Base-by-base conservation (phyloP, 1,140 invertebrate genomes). In the Pseudomyrmex flavicornis region DNA sequence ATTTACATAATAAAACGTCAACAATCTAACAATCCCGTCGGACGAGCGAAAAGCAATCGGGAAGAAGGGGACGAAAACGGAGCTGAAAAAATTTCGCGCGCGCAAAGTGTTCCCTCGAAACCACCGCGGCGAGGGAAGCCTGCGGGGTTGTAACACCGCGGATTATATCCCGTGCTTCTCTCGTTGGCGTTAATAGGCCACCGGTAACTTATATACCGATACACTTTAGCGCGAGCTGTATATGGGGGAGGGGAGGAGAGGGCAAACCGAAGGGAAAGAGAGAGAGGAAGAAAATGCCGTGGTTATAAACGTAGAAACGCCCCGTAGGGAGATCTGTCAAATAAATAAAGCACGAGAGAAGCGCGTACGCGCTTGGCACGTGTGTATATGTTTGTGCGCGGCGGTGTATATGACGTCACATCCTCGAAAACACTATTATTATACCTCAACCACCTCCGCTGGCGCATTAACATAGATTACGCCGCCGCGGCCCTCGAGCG, bases 381-480 rank as follows among this genome's bases (percentile, higher is more conserved):
- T 7, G 56, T 61, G 88, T 26, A 52, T 17, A 22, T 1, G 20
- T 69, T 52, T 35, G 50, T 52, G 63, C 35, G 20, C 52, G 50
- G 20, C 35, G 48, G 52, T 15, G 54, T 58, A 35, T 61, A 68
- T 89, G 89, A 90, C 88, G 86, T 91, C 87, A 86, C 73, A 82
- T 82, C 86, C 80, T 83, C 79, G 74, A 90, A 91, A 91, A 89
- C 79, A 91, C 87, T 90, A 86, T 91, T 84, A 90, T 90, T 91
- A 90, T 66, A 48, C 61, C 62, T 69, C 82, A 77, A 59, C 88
- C 87, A 88, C 82, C 88, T 88, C 83, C 86, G 87, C 75, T 85
- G 76, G 56, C 26, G 83, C 85, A 83, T 89, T 89, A 89, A 82
- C 88, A 87, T 89, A 87, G 88, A 89, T 89, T 88, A 89, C 88